A percentile compares a stretch with the other conserved stretches of the same genome.
phyloP scores from a whole-genome alignment of 37 sponge, comb jelly and placozoan species.

The Mnemiopsis leidyi region DNA sequence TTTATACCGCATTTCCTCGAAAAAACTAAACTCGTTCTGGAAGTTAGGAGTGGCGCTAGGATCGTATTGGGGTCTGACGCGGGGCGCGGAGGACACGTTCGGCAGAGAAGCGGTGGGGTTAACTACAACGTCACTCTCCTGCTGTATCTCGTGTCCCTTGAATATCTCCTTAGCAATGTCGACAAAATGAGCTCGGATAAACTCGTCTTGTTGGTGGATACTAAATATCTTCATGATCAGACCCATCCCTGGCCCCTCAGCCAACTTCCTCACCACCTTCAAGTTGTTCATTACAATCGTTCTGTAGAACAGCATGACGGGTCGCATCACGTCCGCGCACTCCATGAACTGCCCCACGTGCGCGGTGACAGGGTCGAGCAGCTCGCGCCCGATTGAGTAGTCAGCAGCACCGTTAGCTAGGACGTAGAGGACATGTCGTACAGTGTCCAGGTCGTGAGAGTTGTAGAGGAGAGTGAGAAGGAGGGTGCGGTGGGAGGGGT shows the following conservation, averaged over 20 bases:
- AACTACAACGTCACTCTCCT: not conserved
- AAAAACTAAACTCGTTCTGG: not conserved
- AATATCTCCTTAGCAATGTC: slow-evolving; percentile 9
- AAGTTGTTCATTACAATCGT: not conserved
- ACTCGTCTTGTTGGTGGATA: not conserved
- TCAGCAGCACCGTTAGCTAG: slow-evolving; percentile 15
- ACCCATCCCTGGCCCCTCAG: not conserved
- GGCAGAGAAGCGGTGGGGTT: not conserved
- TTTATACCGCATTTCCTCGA: not conserved
- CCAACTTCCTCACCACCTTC: not conserved
- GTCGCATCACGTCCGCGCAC: slow-evolving; percentile 35
- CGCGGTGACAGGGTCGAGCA: slow-evolving; percentile 34
- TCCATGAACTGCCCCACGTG: slow-evolving; percentile 26
- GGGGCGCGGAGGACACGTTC: not conserved
- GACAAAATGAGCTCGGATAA: not conserved
- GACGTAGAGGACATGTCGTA: not conserved
- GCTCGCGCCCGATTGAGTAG: not conserved
- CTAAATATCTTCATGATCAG: slow-evolving; percentile 18
- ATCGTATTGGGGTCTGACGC: not conserved
- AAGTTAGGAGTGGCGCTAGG: not conserved
- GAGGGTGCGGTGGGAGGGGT: not conserved
- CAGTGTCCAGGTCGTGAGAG: slow-evolving; percentile 23
- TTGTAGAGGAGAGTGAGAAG: slow-evolving; percentile 15
- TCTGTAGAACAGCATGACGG: slow-evolving; percentile 28
- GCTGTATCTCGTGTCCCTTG: not conserved